These are phyloP conservation scores for Trichonephila clavata DNA, from an alignment of 1,140 invertebrate genomes.

Conservation along the genomic window DNA sequence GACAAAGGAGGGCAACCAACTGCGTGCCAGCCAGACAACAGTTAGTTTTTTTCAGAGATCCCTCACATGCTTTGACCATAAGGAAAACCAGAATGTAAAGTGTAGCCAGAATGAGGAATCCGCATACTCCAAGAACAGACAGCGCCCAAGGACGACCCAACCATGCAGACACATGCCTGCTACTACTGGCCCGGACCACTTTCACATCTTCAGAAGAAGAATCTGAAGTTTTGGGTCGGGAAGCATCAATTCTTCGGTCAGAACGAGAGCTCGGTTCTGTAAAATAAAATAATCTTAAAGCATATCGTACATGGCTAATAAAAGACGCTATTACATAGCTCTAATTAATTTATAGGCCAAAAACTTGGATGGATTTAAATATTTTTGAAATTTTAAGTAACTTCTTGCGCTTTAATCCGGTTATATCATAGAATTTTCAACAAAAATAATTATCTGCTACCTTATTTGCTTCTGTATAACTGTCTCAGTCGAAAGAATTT, in stretches of 20 bases:
- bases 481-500: too few species aligned
- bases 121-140: slow-evolving; percentile 79
- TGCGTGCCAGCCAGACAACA: slow-evolving; percentile 82
- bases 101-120: slow-evolving; percentile 80
- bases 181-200: background rate
- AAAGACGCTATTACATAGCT: too few species aligned
- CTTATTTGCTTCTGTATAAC: too few species aligned
- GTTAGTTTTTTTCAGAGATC: slow-evolving; percentile 81
- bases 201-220: slow-evolving; percentile 57
- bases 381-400: too few species aligned
- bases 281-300: background rate
- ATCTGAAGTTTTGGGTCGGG: background rate
- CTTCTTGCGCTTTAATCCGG: too few species aligned
- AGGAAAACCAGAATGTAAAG: slow-evolving; percentile 82
- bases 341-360: too few species aligned
- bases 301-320: too few species aligned
- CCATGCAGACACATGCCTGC: slow-evolving; percentile 79
- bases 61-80: slow-evolving; percentile 82
- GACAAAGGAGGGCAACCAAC: slow-evolving; percentile 81
- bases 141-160: slow-evolving; percentile 80
- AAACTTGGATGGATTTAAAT: too few species aligned
- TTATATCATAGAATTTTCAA: too few species aligned
- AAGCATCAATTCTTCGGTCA: slow-evolving; percentile 16
- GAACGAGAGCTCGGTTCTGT: slow-evolving; percentile 31
- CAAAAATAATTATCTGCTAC: too few species aligned